These are phyloP conservation scores for Eubasilissa regina DNA, from an alignment of 1,140 invertebrate genomes.

Conservation along the genomic window DNA sequence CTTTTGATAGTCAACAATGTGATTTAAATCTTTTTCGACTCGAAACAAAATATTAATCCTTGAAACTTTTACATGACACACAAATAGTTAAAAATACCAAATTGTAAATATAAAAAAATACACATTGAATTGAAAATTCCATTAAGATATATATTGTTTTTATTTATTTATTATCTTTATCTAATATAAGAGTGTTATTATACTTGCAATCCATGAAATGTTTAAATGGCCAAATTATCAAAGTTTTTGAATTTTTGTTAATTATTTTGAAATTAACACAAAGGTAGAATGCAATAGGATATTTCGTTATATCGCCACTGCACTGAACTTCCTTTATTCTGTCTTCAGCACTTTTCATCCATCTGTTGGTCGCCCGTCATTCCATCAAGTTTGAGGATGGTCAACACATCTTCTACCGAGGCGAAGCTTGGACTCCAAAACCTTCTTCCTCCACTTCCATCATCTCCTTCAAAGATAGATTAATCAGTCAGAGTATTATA, in stretches of 20 bases:
- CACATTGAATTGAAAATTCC: not conserved
- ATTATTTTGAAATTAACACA: no score
- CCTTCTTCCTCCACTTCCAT: not conserved
- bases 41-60: conserved; percentile 2
- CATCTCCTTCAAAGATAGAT: not conserved
- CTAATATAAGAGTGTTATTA: not conserved
- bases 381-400: no score
- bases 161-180: not conserved
- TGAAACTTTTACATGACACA: not conserved
- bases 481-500: not conserved
- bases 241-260: not conserved
- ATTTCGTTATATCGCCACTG: no score
- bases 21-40: not conserved
- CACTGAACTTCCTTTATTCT: no score
- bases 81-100: not conserved
- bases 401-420: no score
- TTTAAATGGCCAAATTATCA: not conserved
- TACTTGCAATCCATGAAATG: not conserved
- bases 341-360: no score
- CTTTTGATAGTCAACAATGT: not conserved
- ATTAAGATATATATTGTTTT: not conserved
- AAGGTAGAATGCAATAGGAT: not conserved
- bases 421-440: no score
- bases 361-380: no score
- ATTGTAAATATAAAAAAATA: conserved; percentile 13